A percentile compares a stretch with the other conserved stretches of the same genome.
Conservation (phyloP, 1,140 invertebrate genomes). For the Zaprionus ghesquierei region DNA sequence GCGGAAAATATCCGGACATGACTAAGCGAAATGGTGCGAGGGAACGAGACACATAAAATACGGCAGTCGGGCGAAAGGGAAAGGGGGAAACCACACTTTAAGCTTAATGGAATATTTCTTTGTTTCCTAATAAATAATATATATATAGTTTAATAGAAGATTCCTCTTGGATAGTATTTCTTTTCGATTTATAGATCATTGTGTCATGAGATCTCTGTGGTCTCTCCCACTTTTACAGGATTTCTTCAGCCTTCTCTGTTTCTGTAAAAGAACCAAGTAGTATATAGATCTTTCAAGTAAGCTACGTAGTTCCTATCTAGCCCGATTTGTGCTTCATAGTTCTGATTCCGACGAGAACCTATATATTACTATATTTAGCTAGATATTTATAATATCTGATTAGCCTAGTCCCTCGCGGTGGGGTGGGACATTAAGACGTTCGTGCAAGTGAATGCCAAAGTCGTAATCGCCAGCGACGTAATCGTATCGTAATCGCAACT, state of each 20-base stretch:
- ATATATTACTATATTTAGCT: not conserved
- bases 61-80: not conserved
- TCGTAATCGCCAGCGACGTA: not conserved
- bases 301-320: no score
- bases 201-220: no score
- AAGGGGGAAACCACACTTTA: not conserved
- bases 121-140: not conserved
- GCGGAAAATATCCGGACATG: not conserved
- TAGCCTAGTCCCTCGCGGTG: not conserved
- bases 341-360: no score
- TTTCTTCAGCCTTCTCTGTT: no score
- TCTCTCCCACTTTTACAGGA: no score
- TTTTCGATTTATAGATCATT: not conserved
- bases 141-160: no score
- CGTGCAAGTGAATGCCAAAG: conserved; percentile 2
- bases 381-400: not conserved
- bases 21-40: not conserved
- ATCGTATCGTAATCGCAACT: conserved; percentile 2
- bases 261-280: no score
- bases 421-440: not conserved
- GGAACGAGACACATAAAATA: not conserved
- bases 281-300: not conserved
- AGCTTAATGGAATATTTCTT: not conserved
- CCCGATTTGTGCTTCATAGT: no score
- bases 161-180: no score